Percentiles rank a stretch among this genome's conserved stretches.
Evolutionary conservation across 2,888 invertebrate genomes (phyloP).

Genomic region (Cosmia trapezina): DNA sequence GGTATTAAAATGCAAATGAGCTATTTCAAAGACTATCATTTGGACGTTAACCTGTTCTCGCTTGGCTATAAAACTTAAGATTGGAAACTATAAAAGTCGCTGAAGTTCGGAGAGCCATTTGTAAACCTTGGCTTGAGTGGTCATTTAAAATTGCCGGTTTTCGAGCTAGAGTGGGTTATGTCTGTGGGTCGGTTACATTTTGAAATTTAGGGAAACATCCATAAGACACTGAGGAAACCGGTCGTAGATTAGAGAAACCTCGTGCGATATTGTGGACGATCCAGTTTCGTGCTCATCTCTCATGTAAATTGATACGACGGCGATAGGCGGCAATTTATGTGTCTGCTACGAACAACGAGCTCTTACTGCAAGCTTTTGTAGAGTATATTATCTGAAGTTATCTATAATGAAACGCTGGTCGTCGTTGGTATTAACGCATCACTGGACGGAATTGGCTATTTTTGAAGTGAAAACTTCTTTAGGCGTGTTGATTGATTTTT

Average conservation of each 20-base stretch:
- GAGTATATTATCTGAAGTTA: conserved; percentile 24
- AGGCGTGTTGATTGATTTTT: no score
- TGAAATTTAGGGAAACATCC: conserved; percentile 69
- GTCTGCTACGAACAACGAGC: conserved; percentile 25
- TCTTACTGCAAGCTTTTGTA: conserved; percentile 34
- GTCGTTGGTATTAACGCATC: no score
- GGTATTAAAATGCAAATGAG: conserved; percentile 78
- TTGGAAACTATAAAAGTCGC: conserved; percentile 70
- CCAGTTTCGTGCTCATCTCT: conserved; percentile 67
- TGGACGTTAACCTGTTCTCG: conserved; percentile 78
- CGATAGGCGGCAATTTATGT: conserved; percentile 53
- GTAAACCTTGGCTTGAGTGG: conserved; percentile 52
- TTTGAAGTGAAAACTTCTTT: no score
- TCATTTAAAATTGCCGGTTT: conserved; percentile 55
- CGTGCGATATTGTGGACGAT: conserved; percentile 70
- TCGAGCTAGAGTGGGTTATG: conserved; percentile 49
- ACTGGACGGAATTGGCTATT: no score
- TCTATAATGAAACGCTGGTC: no score
- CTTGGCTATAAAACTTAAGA: conserved; percentile 67
- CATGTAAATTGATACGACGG: conserved; percentile 69
- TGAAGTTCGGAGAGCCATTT: conserved; percentile 67
- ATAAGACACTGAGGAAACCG: conserved; percentile 76
- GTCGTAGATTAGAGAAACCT: conserved; percentile 75
- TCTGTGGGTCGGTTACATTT: conserved; percentile 64
- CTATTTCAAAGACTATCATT: conserved; percentile 69